Base-by-base conservation (phyloP, 2,888 invertebrate genomes). In the Norana najaformis region DNA sequence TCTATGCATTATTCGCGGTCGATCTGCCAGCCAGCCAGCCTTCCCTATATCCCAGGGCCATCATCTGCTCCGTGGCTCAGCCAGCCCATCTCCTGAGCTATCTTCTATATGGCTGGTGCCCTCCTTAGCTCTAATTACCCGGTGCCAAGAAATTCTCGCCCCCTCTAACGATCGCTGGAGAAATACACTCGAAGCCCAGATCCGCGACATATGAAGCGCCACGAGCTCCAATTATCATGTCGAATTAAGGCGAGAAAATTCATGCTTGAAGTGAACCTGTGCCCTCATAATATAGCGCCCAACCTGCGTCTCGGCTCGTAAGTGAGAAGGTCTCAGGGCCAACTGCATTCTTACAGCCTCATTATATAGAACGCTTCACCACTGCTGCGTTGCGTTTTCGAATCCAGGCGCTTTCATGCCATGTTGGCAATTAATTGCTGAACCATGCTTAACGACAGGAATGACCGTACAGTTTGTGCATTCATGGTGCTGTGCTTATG, bases 1-100 rank as follows among this genome's bases (percentile, higher is more conserved):
- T 69, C 69, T n/a, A 16, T n/a, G 69, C 69, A 69, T 69, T 69
- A 69, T 69, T n/a, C n/a, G 69, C 69, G 69, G 69, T 69, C 69
- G 69, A 69, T 69, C 69, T n/a, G 11, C 30, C 69, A 69, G n/a
- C 69, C 69, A 69, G 69, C 14, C n/a, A 69, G 69, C 69, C n/a
- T n/a, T n/a, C n/a, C n/a, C n/a, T n/a, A n/a, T n/a, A n/a, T n/a
- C n/a, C n/a, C n/a, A n/a, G n/a, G n/a, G n/a, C n/a, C n/a, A n/a
- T n/a, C n/a, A n/a, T n/a, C n/a, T n/a, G n/a, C n/a, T n/a, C n/a
- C n/a, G n/a, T n/a, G n/a, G n/a, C n/a, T n/a, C 69, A n/a, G 18
- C 69, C n/a, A 3, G 4, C 69, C 16, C 0, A 69, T n/a, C 30
- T 69, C 69, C 11, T n/a, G 69, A n/a, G 69, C 69, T n/a, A 69